Evolutionary conservation across 2,797 vertebrate genomes (phyloP), one percentile per base, ranked within the genome.

Genomic region (Spatula versicolor): DNA sequence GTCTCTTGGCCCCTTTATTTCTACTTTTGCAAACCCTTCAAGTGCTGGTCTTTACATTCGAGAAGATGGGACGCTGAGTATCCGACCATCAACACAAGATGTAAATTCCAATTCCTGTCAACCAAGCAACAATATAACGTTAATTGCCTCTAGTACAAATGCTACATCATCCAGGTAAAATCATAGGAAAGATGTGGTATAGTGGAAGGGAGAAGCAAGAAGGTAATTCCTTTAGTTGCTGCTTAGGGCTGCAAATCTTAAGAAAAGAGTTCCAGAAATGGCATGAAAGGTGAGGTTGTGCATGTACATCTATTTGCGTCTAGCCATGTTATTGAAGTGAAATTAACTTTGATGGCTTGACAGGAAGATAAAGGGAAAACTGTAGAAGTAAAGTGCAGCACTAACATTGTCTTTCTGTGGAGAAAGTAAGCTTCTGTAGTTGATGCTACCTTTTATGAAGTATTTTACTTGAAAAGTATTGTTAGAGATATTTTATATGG

Each of bases 1-100:
- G 95, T 98, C 99, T 84, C 97, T 99, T 58, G 98, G 99, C 9
- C 98, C 99, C 3, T 99, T 99, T 91, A 98, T 99, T 91, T 99
- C 99, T 93, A 99, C 98, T 56, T 99, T 99, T 91, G 99, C 98
- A 91, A 99, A 98, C 96, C 98, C 98, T 59, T 98, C 99, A 37
- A 98, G 98, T 95, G 98, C 98, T 95, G 98, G 98, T 82, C 98
- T 99, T 82, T 97, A 97, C 82, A 98, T 99, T 93, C 97, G 97
- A 92, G 99, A 99, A 52, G 98, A 99, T 17, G 98, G 98, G 15
- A 97, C 98, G 0, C 96, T 98, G 64, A 97, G 98, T 76, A 97
- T 97, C 78, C 75, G 92, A 8, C 96, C 96, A 2, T 30, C 79
- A 8, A 6, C 2, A 3, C 96, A 78, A 35, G 95, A 91, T 68